Evolutionary conservation across 2,797 vertebrate species (phyloP), one percentile per base, ranked within the genome.

Genomic region (Denticeps clupeoides): DNA sequence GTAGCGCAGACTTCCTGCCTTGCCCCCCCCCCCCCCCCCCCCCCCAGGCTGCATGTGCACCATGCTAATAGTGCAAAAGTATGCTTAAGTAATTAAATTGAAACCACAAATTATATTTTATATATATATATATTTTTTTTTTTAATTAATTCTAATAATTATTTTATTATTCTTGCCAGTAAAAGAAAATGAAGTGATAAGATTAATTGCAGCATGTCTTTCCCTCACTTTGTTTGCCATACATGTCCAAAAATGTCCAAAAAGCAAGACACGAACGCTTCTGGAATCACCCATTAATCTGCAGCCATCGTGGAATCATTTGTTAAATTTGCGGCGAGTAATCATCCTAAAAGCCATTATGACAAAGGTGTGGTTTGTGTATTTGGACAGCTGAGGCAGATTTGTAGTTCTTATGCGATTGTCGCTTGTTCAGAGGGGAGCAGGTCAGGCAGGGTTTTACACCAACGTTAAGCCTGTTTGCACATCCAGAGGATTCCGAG

Each of bases 271-370:
- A 8, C 31, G 47, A 33, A 12, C 23, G 41, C 32, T 26, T 47
- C 49, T 18, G 3, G 7, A 32, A 45, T 7, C 37, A 15, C 18
- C 32, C 26, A 24, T 42, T 41, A 11, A 37, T 12, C 27, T 48
- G 8, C 5, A n/a, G 9, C 64, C 7, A 27, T 40, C 26, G 41
- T 35, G 31, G 22, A 16, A 16, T 29, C 37, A 40, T 35, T 42
- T 16, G 19, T 29, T 28, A 61, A 37, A 74, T 71, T 72, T 65
- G 71, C 62, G 55, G 41, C 41, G 48, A 57, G 59, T 72, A 67
- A 73, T 75, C 70, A 57, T 53, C 13, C 49, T 58, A 72, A 74
- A 74, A 56, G 45, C 55, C 64, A 52, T 55, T 49, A 56, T 53
- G 50, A 63, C 37, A 35, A 32, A 45, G 28, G 23, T 47, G 28